Conservation (phyloP, 2,797 vertebrate species). For the Trematomus bernacchii region DNA sequence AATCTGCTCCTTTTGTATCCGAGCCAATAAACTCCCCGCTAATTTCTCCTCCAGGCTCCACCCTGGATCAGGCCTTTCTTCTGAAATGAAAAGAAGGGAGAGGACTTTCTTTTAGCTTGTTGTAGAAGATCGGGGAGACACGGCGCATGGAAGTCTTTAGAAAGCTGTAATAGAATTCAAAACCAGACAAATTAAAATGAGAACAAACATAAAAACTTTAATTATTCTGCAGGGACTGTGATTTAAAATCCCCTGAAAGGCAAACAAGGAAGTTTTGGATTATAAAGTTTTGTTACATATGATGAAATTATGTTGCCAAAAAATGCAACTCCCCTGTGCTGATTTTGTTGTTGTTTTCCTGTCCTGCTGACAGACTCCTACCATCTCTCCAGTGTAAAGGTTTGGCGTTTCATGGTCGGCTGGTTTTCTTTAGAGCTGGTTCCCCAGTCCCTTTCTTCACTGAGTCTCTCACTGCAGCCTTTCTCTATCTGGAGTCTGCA, state of each 20-base stretch:
- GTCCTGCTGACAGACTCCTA: slow-evolving; percentile 52
- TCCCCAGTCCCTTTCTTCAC: slow-evolving; percentile 66
- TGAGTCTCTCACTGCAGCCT: slow-evolving; percentile 70
- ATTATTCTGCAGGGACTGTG: slow-evolving; percentile 48
- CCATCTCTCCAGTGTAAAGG: slow-evolving; percentile 72
- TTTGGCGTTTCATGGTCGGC: slow-evolving; percentile 78
- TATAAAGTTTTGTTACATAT: slow-evolving; percentile 50
- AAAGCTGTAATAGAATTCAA: slow-evolving; percentile 49
- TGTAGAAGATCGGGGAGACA: slow-evolving; percentile 21
- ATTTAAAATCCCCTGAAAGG: slow-evolving; percentile 42
- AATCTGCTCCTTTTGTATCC: slow-evolving; percentile 75
- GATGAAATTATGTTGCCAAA: slow-evolving; percentile 63
- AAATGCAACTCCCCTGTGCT: slow-evolving; percentile 61
- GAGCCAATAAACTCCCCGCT: slow-evolving; percentile 73
- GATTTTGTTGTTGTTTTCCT: slow-evolving; percentile 44
- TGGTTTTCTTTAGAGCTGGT: slow-evolving; percentile 72
- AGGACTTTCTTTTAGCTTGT: slow-evolving; percentile 44
- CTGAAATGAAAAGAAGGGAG: slow-evolving; percentile 59
- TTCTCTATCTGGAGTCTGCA: slow-evolving; percentile 78
- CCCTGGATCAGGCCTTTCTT: slow-evolving; percentile 54
- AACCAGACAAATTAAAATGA: slow-evolving; percentile 54
- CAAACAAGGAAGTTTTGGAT: slow-evolving; percentile 53
- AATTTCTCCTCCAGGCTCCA: slow-evolving; percentile 70
- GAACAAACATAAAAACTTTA: slow-evolving; percentile 35
- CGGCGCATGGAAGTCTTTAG: slow-evolving; percentile 36